phyloP scores from a whole-genome alignment of 2,888 invertebrate species.

The Diloba caeruleocephala region DNA sequence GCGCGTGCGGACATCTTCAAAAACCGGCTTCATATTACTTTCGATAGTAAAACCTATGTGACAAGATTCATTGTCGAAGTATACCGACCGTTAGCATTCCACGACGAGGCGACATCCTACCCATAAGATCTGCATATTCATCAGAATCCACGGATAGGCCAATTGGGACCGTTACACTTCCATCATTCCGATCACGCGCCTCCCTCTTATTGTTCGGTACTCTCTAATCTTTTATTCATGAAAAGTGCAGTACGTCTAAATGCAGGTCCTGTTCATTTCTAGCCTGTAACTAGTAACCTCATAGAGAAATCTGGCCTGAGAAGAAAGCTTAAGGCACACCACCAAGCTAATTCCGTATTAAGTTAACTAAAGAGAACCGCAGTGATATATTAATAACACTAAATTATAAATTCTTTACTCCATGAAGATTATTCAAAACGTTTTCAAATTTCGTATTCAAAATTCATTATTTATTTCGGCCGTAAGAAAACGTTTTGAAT shows the following conservation, averaged over 20 bases:
- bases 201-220: conserved; percentile 63
- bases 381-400: background rate
- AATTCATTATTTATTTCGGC: too few species aligned
- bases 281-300: conserved; percentile 64
- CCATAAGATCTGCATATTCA: conserved; percentile 82
- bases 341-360: conserved; percentile 12
- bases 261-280: conserved; percentile 59
- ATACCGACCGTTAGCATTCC: conserved; percentile 85
- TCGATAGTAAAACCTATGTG: conserved; percentile 62
- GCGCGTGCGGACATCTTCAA: conserved; percentile 64
- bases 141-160: conserved; percentile 75
- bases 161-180: conserved; percentile 73
- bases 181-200: conserved; percentile 73
- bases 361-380: background rate
- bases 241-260: conserved; percentile 61
- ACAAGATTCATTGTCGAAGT: conserved; percentile 74
- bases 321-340: conserved; percentile 32
- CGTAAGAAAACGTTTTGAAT: too few species aligned
- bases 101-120: conserved; percentile 76
- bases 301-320: conserved; percentile 47
- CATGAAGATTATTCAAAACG: background rate
- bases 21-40: conserved; percentile 70
- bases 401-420: conserved; percentile 1
- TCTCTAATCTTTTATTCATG: conserved; percentile 76
- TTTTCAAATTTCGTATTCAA: background rate